These are phyloP conservation scores for Brachypodius melanocephalos DNA, from an alignment of 2,113 vertebrate genomes.

Conservation along the genomic window DNA sequence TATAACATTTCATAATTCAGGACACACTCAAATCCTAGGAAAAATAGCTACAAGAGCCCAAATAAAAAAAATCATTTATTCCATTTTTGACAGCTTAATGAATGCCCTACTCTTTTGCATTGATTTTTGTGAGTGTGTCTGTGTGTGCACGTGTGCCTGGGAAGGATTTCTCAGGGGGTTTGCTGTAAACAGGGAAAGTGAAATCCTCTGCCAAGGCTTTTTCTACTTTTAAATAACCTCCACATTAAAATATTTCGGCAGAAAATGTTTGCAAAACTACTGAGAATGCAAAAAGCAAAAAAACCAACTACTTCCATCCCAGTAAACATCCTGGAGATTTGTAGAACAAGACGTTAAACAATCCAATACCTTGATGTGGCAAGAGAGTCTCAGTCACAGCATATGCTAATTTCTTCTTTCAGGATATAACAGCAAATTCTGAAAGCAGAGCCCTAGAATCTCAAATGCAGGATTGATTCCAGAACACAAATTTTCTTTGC, in stretches of 20 bases:
- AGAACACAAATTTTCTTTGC: background rate
- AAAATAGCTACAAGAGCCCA: constrained; percentile 55
- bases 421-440: background rate
- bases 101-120: constrained; percentile 65
- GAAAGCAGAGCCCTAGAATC: background rate
- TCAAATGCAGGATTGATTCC: background rate
- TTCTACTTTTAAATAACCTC: constrained; percentile 7
- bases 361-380: background rate
- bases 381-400: background rate
- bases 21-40: constrained; percentile 27
- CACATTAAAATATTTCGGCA: background rate
- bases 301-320: background rate
- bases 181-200: constrained; percentile 14
- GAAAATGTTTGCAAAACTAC: background rate
- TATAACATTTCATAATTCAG: constrained; percentile 51
- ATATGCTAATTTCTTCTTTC: background rate
- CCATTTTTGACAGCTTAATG: constrained; percentile 67
- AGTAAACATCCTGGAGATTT: background rate
- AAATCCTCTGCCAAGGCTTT: constrained; percentile 5
- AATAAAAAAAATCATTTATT: constrained; percentile 50
- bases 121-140: constrained; percentile 40
- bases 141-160: background rate
- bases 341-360: background rate
- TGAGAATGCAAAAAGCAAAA: background rate
- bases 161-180: constrained; percentile 53